Base-by-base conservation (phyloP, 2,888 invertebrate species). In the Diarsia dahlii region DNA sequence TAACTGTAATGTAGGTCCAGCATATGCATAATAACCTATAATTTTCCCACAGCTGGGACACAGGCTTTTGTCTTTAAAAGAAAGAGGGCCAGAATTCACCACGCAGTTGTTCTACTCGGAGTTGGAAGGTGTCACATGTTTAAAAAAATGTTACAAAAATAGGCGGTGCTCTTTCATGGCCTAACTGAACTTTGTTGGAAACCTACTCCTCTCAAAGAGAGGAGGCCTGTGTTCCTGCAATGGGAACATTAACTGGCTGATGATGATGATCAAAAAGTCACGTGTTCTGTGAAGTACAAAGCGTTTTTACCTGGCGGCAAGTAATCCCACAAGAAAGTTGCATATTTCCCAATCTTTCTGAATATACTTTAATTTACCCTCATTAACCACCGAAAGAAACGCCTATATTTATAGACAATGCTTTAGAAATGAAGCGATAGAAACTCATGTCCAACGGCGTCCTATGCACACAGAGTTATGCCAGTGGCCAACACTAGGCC, bases 381-480 rank as follows among this genome's bases (percentile, higher is more conserved):
- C 39, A 4, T 39, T n/a, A 2, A 28, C 9, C 46, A 46, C 5
- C 1, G 20, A 10, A 48, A 70, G 4, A 15, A 28, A 34, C 58
- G 28, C 1, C 23, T 28, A 23, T 23, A 56, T 0, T 3, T 28
- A 34, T 34, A 2, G 28, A 45, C 23, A 56, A 34, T 12, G 12
- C 4, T 50, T n/a, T 1, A n/a, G 20, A 81, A 48, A 81, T 73
- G 60, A 77, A 78, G 72, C 54, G 0, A 71, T 82, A 64, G 15
- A 62, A 71, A 62, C 63, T 58, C 58, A 15, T 45, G 45, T 68
- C 4, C 45, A 18, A 63, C 56, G 12, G 12, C 13, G 12, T 12
- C 67, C 63, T 68, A 18, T 2, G 58, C 46, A 74, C 65, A 78
- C 63, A 74, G 20, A 46, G 68, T 68, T 63, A 72, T 34, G 28